Percentiles rank a stretch among this genome's conserved stretches.
These are phyloP conservation scores for Acanthiza pusilla DNA, from an alignment of 2,797 vertebrate species.

Conservation along the genomic window DNA sequence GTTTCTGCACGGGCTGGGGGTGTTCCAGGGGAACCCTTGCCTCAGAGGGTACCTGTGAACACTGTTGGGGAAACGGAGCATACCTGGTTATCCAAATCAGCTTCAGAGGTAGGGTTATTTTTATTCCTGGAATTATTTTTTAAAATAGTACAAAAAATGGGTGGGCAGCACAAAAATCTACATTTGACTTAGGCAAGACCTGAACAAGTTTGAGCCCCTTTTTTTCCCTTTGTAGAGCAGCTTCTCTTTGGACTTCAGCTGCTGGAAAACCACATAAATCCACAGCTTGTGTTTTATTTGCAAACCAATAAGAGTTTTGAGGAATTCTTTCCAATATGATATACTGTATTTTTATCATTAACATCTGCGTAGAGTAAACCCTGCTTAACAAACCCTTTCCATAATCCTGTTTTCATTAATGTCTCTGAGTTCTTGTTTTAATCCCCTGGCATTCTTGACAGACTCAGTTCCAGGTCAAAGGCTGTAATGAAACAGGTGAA, in stretches of 20 bases:
- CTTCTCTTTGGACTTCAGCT: background rate
- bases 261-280: background rate
- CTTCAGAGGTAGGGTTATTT: background rate
- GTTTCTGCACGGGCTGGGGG: background rate
- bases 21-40: background rate
- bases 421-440: background rate
- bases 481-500: background rate
- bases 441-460: background rate
- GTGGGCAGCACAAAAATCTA: background rate
- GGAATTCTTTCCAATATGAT: background rate
- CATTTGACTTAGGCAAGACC: background rate
- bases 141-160: background rate
- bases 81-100: background rate
- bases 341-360: background rate
- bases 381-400: background rate
- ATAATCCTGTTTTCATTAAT: background rate
- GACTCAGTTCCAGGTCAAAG: background rate
- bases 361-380: background rate
- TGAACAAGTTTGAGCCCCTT: background rate
- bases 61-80: background rate
- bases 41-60: background rate
- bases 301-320: background rate
- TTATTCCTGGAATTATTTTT: background rate
- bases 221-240: background rate
- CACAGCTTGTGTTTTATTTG: background rate